These are phyloP conservation scores for Latheticus oryzae DNA, from an alignment of 2,888 invertebrate genomes.

Conservation along the genomic window DNA sequence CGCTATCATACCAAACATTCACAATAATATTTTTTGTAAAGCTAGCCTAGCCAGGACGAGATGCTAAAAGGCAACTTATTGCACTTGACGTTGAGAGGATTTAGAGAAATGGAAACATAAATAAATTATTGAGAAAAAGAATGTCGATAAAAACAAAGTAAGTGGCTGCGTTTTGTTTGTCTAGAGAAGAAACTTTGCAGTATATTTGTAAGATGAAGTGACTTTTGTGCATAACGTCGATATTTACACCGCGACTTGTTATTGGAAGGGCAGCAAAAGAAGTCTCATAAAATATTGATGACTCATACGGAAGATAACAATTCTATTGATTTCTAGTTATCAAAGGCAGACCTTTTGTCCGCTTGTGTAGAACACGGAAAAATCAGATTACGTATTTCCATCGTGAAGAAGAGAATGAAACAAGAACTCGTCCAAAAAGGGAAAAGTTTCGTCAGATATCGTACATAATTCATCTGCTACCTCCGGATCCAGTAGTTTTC, in stretches of 20 bases:
- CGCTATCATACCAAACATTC: constrained; percentile 14
- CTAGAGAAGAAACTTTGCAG: neutral
- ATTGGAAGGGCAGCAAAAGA: constrained; percentile 16
- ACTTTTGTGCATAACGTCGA: constrained; percentile 1
- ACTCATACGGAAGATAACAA: constrained; percentile 37
- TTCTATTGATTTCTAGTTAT: constrained; percentile 39
- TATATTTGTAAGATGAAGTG: neutral
- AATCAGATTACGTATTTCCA: constrained; percentile 44
- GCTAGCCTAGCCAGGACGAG: neutral
- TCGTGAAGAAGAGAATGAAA: constrained; percentile 39
- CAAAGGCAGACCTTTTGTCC: constrained; percentile 39
- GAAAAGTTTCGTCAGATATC: constrained; percentile 58
- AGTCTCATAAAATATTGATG: constrained; percentile 44
- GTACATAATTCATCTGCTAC: constrained; percentile 65
- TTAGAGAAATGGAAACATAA: no score
- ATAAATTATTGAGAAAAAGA: no score
- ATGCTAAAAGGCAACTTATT: neutral
- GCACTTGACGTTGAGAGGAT: no score
- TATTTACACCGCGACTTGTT: constrained; percentile 25
- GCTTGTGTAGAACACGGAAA: constrained; percentile 39
- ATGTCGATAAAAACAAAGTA: constrained; percentile 9
- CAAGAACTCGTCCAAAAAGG: constrained; percentile 46
- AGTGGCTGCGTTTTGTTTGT: constrained; percentile 2
- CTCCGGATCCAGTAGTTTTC: constrained; percentile 64
- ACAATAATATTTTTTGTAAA: neutral